Evolutionary conservation across 37 sponge, comb jelly and placozoan species (phyloP).

Genomic region (Haliclona indistincta): DNA sequence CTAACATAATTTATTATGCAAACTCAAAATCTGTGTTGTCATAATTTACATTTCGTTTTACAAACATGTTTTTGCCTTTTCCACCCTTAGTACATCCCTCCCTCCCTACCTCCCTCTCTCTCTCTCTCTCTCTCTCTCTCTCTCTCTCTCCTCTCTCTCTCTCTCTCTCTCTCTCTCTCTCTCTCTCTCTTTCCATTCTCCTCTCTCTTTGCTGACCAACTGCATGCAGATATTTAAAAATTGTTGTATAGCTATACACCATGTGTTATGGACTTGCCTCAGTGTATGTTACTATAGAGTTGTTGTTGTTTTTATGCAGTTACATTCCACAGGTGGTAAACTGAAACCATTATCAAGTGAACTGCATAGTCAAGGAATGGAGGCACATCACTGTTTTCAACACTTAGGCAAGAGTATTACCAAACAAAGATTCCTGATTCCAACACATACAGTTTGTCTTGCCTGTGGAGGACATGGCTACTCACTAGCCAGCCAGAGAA

Average conservation of each 20-base stretch:
- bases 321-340: slow-evolving; percentile 90
- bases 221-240: slow-evolving; percentile 47
- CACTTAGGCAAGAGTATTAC: too few relatives aligned
- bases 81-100: too few relatives aligned
- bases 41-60: too few relatives aligned
- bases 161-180: slow-evolving; percentile 68
- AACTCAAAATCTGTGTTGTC: too few relatives aligned
- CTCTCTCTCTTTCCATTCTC: slow-evolving; percentile 64
- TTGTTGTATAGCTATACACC: slow-evolving; percentile 34
- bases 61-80: too few relatives aligned
- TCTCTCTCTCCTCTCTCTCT: too few relatives aligned
- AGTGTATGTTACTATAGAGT: slow-evolving; percentile 40
- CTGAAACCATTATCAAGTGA: slow-evolving; percentile 81
- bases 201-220: slow-evolving; percentile 19
- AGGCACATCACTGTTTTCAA: slow-evolving; percentile 39
- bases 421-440: too few relatives aligned
- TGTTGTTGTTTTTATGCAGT: too few relatives aligned
- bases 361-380: slow-evolving; percentile 63
- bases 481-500: slow-evolving; percentile 72
- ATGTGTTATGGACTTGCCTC: slow-evolving; percentile 58
- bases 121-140: too few relatives aligned
- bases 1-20: too few relatives aligned
- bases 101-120: too few relatives aligned
- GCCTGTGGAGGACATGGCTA: slow-evolving; percentile 96
- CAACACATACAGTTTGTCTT: slow-evolving; percentile 74